Percentiles rank a stretch among this genome's conserved stretches.
These are phyloP conservation scores for Misgurnus mizolepis DNA, from an alignment of 2,113 vertebrate species.

Conservation along the genomic window DNA sequence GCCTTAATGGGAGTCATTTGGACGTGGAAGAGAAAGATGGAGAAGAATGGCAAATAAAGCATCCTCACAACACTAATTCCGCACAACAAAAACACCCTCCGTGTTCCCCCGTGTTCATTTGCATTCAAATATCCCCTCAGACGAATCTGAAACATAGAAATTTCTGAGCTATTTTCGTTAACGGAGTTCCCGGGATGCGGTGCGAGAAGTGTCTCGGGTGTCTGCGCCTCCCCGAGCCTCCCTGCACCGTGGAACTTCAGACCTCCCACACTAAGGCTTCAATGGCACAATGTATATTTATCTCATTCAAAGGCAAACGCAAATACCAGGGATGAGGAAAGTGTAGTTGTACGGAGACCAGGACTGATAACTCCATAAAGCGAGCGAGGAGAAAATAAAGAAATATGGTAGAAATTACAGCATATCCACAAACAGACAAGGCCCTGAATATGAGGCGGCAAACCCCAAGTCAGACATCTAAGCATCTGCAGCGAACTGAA, in stretches of 20 bases:
- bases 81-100: conserved; percentile 75
- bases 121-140: conserved; percentile 71
- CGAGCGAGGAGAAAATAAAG: not conserved
- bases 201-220: conserved; percentile 29
- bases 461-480: not conserved
- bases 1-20: conserved; percentile 79
- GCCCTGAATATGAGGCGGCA: not conserved
- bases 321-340: not conserved
- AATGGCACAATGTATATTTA: conserved; percentile 58
- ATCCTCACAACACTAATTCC: conserved; percentile 72
- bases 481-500: conserved; percentile 8
- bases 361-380: not conserved
- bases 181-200: conserved; percentile 48
- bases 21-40: conserved; percentile 65
- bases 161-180: conserved; percentile 56
- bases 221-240: conserved; percentile 27
- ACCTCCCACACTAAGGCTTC: conserved; percentile 46
- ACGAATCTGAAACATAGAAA: conserved; percentile 74
- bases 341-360: conserved; percentile 5
- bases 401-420: conserved; percentile 34
- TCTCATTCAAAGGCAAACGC: conserved; percentile 45
- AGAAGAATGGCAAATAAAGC: conserved; percentile 73
- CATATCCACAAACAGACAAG: conserved; percentile 4
- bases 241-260: conserved; percentile 27
- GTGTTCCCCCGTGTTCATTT: conserved; percentile 68